A percentile compares a stretch with the other conserved stretches of the same genome.
These are phyloP conservation scores for Mamestra brassicae DNA, from an alignment of 2,888 invertebrate genomes.

Conservation along the genomic window DNA sequence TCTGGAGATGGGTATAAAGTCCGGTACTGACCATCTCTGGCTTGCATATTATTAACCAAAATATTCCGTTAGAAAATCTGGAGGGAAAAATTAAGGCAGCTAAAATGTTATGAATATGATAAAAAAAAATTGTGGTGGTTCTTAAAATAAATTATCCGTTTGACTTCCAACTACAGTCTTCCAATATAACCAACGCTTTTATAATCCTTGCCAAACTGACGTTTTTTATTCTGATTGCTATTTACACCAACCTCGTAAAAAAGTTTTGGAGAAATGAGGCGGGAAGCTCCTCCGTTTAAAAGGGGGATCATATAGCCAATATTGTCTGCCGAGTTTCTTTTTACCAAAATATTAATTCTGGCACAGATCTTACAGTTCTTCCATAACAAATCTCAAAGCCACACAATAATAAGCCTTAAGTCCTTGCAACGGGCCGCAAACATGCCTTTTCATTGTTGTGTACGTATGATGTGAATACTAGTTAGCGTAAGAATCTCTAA, in stretches of 20 bases:
- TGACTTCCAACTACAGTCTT: constrained; percentile 39
- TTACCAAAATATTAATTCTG: not conserved
- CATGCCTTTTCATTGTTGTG: constrained; percentile 85
- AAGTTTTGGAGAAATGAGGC: not conserved
- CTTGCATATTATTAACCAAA: not conserved
- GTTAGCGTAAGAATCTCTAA: constrained; percentile 82
- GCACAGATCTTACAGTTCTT: constrained; percentile 18
- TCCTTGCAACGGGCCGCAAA: constrained; percentile 75
- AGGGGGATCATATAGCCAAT: not conserved
- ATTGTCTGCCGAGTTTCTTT: not conserved
- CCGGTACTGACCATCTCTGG: not conserved
- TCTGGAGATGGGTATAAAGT: not conserved
- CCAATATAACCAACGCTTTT: constrained; percentile 1
- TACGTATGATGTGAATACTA: constrained; percentile 75
- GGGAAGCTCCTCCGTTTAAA: not conserved
- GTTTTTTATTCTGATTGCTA: not conserved
- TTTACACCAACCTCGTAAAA: not conserved
- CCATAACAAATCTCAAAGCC: constrained; percentile 47
- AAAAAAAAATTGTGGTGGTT: not conserved
- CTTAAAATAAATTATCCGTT: not conserved
- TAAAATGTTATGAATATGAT: not conserved
- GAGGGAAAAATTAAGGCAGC: constrained; percentile 33
- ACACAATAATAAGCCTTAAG: constrained; percentile 70
- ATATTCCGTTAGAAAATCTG: not conserved
- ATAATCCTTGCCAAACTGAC: not conserved